Percentiles rank a stretch among this genome's conserved stretches.
Evolutionary conservation across 2,888 invertebrate species (phyloP).

Genomic region (Myathropa florea): DNA sequence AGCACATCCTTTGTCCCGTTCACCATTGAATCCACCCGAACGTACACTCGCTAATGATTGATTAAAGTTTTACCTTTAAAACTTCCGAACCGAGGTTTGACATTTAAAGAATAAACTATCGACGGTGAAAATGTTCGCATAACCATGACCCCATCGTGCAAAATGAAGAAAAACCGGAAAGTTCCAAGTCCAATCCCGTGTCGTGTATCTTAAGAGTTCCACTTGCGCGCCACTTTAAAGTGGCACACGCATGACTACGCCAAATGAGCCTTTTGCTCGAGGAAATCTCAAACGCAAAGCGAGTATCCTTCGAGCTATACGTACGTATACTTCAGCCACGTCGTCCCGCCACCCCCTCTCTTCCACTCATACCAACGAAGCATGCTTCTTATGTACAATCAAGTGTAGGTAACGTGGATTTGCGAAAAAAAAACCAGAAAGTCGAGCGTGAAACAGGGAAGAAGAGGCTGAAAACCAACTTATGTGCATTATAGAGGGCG

Average conservation of each 20-base stretch:
- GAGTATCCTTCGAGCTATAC: conserved; percentile 44
- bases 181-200: not conserved
- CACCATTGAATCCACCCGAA: conserved; percentile 41
- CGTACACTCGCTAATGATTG: conserved; percentile 42
- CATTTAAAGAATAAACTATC: conserved; percentile 25
- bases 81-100: conserved; percentile 8
- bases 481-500: conserved; percentile 64
- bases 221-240: conserved; percentile 47
- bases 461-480: conserved; percentile 30
- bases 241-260: conserved; percentile 68
- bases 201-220: not conserved
- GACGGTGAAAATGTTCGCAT: conserved; percentile 23
- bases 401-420: conserved; percentile 37
- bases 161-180: conserved; percentile 1
- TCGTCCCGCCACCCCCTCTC: not conserved
- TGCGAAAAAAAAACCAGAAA: conserved; percentile 23
- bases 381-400: conserved; percentile 37
- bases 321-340: conserved; percentile 12
- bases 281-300: conserved; percentile 24
- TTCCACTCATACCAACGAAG: not conserved
- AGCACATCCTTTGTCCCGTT: conserved; percentile 41
- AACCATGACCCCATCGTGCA: conserved; percentile 28
- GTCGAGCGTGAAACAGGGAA: conserved; percentile 19
- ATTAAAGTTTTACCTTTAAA: conserved; percentile 52
- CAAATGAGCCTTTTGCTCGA: conserved; percentile 54